Base-by-base conservation (phyloP, 2,888 invertebrate genomes). In the Crepidodera aurea region DNA sequence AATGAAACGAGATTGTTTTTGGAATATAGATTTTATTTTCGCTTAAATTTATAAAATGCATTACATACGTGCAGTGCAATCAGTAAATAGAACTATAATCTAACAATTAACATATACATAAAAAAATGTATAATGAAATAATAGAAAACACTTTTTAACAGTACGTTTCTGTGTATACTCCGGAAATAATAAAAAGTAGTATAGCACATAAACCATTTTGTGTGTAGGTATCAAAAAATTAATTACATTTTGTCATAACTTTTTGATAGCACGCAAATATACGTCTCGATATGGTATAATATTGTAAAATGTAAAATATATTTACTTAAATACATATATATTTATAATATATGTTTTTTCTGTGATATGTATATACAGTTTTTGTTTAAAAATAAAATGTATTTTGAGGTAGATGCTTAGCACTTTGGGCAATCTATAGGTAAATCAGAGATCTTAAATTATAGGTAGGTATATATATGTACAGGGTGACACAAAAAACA, bases 31-130 rank as follows among this genome's bases (percentile, higher is more conserved):
- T 73, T 73, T 75, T 69, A 71, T 70, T 69, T 67, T 75, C 66
- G 73, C 74, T 75, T 75, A 75, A 69, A 70, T 65, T 70, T 74
- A 56, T 37, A 74, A 71, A 73, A 77, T 78, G 78, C 78, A 77
- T 75, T 77, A 77, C 78, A 78, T 78, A 77, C 72, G 78, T 78
- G 79, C 78, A 76, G 78, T 77, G 78, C 76, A 74, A 78, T 68
- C 66, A 62, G 66, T 76, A 78, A 59, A 70, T 75, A 78, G 69
- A 78, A 74, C 73, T 76, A 77, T 74, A 65, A 46, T 75, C 75
- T 78, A 78, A 78, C 76, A 78, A 75, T 76, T 77, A 70, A 70
- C 69, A 78, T 77, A 73, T 75, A 75, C 74, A 75, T 75, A 77
- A 75, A 77, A n/a, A 73, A 70, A 76, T 73, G 74, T 75, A 73